Conservation (phyloP, 2,797 vertebrate species). For the Sebastes minor region DNA sequence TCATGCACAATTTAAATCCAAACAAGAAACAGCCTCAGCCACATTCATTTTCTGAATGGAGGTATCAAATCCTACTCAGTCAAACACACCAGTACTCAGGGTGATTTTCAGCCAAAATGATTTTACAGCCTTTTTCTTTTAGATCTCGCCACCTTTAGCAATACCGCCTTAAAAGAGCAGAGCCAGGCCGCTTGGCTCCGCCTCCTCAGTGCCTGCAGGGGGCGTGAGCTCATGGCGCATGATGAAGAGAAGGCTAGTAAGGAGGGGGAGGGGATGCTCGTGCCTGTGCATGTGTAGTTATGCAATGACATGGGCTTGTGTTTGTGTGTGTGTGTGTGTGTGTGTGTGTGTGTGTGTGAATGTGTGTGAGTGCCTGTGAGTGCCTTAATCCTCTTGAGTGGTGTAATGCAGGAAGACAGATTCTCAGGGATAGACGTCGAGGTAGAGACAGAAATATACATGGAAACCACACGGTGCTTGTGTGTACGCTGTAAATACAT, state of each 20-base stretch:
- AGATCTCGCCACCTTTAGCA: slow-evolving; percentile 55
- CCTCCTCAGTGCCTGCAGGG: slow-evolving; percentile 71
- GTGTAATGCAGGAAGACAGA: slow-evolving; percentile 71
- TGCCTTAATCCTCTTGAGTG: slow-evolving; percentile 76
- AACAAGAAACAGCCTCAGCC: not conserved
- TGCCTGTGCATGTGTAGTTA: slow-evolving; percentile 80
- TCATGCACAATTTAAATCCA: not conserved
- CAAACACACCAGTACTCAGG: not conserved
- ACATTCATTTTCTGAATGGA: not conserved
- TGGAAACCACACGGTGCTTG: not conserved
- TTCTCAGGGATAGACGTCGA: slow-evolving; percentile 58
- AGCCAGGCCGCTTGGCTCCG: slow-evolving; percentile 45
- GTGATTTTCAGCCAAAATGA: not conserved
- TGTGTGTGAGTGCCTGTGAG: slow-evolving; percentile 34
- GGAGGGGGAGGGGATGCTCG: slow-evolving; percentile 51
- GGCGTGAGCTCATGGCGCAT: slow-evolving; percentile 77
- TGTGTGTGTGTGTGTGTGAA: slow-evolving; percentile 5
- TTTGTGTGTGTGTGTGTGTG: slow-evolving; percentile 36
- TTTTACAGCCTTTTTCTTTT: slow-evolving; percentile 4
- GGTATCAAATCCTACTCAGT: not conserved
- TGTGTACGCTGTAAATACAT: not conserved
- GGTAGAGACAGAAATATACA: slow-evolving; percentile 54
- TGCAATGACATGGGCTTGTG: slow-evolving; percentile 73
- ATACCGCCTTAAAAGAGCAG: slow-evolving; percentile 63
- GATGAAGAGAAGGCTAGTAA: slow-evolving; percentile 55